Evolutionary conservation across 2,113 vertebrate species (phyloP), one percentile per base, ranked within the genome.

Genomic region (Syngnathoides biaculeatus): DNA sequence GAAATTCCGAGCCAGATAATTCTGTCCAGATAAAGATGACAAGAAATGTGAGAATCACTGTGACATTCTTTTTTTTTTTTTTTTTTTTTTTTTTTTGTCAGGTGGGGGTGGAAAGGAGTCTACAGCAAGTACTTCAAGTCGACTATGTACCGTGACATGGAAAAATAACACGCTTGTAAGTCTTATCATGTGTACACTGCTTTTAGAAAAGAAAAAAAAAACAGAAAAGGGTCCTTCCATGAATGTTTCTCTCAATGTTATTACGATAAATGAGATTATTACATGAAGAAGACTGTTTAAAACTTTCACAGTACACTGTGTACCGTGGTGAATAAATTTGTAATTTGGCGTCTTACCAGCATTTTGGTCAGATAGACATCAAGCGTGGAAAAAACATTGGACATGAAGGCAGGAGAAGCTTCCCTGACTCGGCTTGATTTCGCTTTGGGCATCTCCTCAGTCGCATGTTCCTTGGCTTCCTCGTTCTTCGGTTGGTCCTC

Each of bases 1-100:
- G 93, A 99, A 99, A 91, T 99, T 98, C 75, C 96, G 95, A 86
- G 96, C 95, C 90, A 98, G 88, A 75, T 91, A 96, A 80, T 99
- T 95, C 97, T 98, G 92, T n/a, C 90, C 68, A 65, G 19, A 72
- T 17, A 60, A 10, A 13, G 38, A 40, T 61, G 5, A 61, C 22
- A 8, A 56, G 12, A 56, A 56, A 56, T 26, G 24, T n/a, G 22
- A 53, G 35, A 20, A 3, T 10, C 7, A 47, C 24, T 63, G 12
- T 17, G 60, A 63, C n/a, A 42, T n/a, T 13, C 13, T 12, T 35
- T 35, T 35, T 35, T 35, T 35, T 35, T 35, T 35, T 35, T 35
- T 35, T 35, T 35, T 35, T 35, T n/a, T n/a, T n/a, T 35, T 35
- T 35, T 35, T 35, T 35, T 35, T 35, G 30, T 35, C 30, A 35